These are phyloP conservation scores for Syngnathus floridae DNA, from an alignment of 2,113 vertebrate species.

Conservation along the genomic window DNA sequence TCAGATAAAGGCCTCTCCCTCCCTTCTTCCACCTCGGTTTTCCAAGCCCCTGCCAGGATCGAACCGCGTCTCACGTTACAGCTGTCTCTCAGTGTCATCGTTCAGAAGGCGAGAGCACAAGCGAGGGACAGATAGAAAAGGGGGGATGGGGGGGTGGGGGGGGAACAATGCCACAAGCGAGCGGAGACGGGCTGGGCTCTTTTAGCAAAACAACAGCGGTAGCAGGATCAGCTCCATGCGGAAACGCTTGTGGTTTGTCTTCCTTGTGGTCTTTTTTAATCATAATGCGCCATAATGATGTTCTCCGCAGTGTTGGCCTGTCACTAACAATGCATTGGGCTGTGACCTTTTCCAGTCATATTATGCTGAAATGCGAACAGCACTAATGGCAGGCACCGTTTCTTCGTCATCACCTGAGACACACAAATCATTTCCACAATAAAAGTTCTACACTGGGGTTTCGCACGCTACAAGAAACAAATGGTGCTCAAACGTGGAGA, in stretches of 20 bases:
- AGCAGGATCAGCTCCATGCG: constrained; percentile 40
- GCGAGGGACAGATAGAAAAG: constrained; percentile 37
- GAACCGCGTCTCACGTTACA: constrained; percentile 72
- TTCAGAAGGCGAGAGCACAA: constrained; percentile 52
- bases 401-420: constrained; percentile 38
- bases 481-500: constrained; percentile 16
- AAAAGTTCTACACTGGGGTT: constrained; percentile 22
- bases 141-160: constrained; percentile 22
- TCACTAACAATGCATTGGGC: constrained; percentile 37
- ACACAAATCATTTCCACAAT: constrained; percentile 24
- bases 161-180: constrained; percentile 52
- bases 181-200: constrained; percentile 43
- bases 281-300: constrained; percentile 26
- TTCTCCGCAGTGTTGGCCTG: constrained; percentile 24
- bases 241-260: constrained; percentile 24
- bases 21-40: constrained; percentile 58
- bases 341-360: constrained; percentile 54
- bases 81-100: constrained; percentile 72
- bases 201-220: constrained; percentile 43
- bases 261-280: constrained; percentile 16
- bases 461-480: constrained; percentile 20
- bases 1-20: constrained; percentile 67
- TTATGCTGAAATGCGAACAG: constrained; percentile 44
- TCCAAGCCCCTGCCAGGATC: constrained; percentile 64
- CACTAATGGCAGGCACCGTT: constrained; percentile 30